phyloP scores from a whole-genome alignment of 2,113 vertebrate species.

The Panurus biarmicus region DNA sequence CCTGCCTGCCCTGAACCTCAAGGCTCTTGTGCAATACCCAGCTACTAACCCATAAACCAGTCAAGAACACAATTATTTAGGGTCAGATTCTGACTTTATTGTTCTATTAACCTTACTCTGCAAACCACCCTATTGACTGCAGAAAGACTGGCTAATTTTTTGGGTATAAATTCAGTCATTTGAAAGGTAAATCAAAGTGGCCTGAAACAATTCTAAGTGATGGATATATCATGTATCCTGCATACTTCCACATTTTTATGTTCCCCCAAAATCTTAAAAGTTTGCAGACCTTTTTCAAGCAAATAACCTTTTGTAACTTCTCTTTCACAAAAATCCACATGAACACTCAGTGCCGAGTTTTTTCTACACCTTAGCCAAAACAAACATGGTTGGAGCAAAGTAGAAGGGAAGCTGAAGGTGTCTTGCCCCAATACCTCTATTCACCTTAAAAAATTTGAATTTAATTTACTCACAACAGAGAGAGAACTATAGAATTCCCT shows the following conservation, averaged over 20 bases:
- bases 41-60: background rate
- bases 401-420: background rate
- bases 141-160: background rate
- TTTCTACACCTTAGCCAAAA: background rate
- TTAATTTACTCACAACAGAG: conserved; percentile 5
- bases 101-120: background rate
- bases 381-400: background rate
- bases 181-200: background rate
- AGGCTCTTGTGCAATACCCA: background rate
- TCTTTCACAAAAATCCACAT: background rate
- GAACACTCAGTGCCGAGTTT: background rate
- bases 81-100: background rate
- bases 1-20: fast-evolving
- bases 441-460: conserved; percentile 15
- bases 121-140: background rate
- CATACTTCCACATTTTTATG: background rate
- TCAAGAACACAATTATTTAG: background rate
- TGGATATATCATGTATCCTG: background rate
- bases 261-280: background rate
- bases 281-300: background rate
- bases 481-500: conserved; percentile 1
- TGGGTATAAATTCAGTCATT: background rate
- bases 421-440: background rate
- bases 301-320: background rate
- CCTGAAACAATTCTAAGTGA: background rate